Evolutionary conservation across 2,113 vertebrate genomes (phyloP).

Genomic region (Atractosteus spatula): DNA sequence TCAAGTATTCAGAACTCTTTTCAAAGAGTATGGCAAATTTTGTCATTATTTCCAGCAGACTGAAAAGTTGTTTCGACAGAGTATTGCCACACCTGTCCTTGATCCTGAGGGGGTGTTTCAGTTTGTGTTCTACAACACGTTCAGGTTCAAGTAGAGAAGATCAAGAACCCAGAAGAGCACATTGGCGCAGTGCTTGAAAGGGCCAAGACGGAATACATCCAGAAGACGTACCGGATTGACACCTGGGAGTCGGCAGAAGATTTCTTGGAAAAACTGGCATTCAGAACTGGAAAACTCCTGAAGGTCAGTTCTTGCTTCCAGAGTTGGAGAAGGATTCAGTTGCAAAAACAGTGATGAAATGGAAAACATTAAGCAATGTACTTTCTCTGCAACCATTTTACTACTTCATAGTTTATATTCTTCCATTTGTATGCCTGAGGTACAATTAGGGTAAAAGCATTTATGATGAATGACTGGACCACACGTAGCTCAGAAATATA

Average conservation of each 20-base stretch:
- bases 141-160: slow-evolving; percentile 98
- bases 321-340: background rate
- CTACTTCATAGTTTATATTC: no score
- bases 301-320: slow-evolving; percentile 69
- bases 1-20: background rate
- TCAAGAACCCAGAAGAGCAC: slow-evolving; percentile 90
- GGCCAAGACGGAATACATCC: slow-evolving; percentile 91
- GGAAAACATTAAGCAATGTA: no score
- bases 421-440: no score
- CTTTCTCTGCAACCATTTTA: no score
- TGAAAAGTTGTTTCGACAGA: no score
- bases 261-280: slow-evolving; percentile 91
- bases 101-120: background rate
- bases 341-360: background rate
- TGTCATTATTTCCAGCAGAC: no score
- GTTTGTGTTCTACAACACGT: background rate
- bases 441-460: no score
- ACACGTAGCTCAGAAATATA: no score
- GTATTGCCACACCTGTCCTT: no score
- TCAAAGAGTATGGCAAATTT: no score
- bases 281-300: slow-evolving; percentile 85
- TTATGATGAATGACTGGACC: no score
- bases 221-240: slow-evolving; percentile 90
- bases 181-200: slow-evolving; percentile 84
- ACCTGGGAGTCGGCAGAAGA: slow-evolving; percentile 82